Evolutionary conservation across 2,113 vertebrate genomes (phyloP), one percentile per base, ranked within the genome.

Genomic region (Strigops habroptila): DNA sequence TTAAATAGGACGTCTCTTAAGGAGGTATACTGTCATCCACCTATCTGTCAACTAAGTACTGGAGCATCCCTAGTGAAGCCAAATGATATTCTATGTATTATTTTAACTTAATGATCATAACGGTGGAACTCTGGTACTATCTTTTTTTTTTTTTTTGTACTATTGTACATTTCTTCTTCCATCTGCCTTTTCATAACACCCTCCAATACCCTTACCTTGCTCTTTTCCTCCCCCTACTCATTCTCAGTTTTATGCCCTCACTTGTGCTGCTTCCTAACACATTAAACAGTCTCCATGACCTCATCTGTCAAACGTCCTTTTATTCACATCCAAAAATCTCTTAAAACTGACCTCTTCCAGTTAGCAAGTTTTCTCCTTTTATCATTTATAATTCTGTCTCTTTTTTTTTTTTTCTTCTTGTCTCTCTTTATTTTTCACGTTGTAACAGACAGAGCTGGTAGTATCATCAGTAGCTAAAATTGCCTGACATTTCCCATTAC

Each of bases 401-500:
- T 57, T n/a, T n/a, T n/a, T 86, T 75, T 76, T 88, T 71, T 86
- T 76, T 59, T 14, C 23, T 70, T 74, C 75, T 91, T 93, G 88
- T 94, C 62, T 84, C 74, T 91, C 76, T 88, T 46, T 93, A 88
- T 95, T 96, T 96, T 94, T 94, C 27, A 2, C 5, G 25, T 89
- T 93, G 65, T 91, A 94, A 71, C 82, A 95, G 88, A 91, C 82
- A 95, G 80, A 94, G 65, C 83, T 96, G 92, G 84, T 92, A 87
- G 90, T 76, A 93, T 84, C 88, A 94, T 86, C 93, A 95, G 80
- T 89, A 92, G 76, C 90, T 94, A 86, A 96, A 96, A 94, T 63
- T 89, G 74, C 95, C 93, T 94, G 92, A 93, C 92, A 96, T 96
- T 96, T 97, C 92, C 95, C 93, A 96, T 97, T 94, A 92, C 83